Percentiles rank a stretch among this genome's conserved stretches.
These are phyloP conservation scores for Brachyhypopomus gauderio DNA, from an alignment of 2,113 vertebrate species.

Conservation along the genomic window DNA sequence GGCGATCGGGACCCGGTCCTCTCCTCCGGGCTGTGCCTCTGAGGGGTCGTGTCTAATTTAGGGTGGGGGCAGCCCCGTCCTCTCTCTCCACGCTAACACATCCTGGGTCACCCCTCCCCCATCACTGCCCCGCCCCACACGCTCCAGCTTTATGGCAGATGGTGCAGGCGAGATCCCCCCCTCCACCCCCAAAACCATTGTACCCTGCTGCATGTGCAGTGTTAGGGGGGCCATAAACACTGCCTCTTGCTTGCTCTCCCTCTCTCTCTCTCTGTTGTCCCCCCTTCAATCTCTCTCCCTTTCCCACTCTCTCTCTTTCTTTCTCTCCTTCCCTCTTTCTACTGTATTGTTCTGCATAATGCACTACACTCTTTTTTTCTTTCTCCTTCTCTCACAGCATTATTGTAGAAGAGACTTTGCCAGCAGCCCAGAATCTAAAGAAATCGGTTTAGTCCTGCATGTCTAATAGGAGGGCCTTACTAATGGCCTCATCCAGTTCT, in stretches of 20 bases:
- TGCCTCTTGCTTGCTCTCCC: slow-evolving; percentile 27
- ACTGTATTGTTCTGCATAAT: slow-evolving; percentile 28
- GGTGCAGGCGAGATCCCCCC: slow-evolving; percentile 44
- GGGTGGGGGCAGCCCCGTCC: slow-evolving; percentile 27
- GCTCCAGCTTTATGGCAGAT: slow-evolving; percentile 53
- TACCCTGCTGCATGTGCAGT: slow-evolving; percentile 44
- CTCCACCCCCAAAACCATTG: slow-evolving; percentile 48
- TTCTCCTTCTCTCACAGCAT: neutral
- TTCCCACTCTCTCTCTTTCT: slow-evolving; percentile 9
- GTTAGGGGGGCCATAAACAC: slow-evolving; percentile 45
- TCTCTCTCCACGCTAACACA: slow-evolving; percentile 47
- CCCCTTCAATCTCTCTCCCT: slow-evolving; percentile 5
- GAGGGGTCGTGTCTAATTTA: slow-evolving; percentile 50
- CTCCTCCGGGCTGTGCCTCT: slow-evolving; percentile 33
- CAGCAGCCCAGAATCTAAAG: too few relatives aligned
- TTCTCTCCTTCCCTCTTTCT: neutral
- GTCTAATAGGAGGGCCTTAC: too few relatives aligned
- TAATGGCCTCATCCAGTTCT: too few relatives aligned
- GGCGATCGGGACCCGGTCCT: slow-evolving; percentile 34
- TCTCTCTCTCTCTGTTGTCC: slow-evolving; percentile 11
- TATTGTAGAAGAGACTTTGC: too few relatives aligned
- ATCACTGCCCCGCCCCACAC: slow-evolving; percentile 5
- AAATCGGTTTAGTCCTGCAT: too few relatives aligned
- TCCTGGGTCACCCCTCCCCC: slow-evolving; percentile 41
- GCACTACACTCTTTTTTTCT: neutral